Conservation (phyloP, 2,113 vertebrate species). For the Mirounga angustirostris region DNA sequence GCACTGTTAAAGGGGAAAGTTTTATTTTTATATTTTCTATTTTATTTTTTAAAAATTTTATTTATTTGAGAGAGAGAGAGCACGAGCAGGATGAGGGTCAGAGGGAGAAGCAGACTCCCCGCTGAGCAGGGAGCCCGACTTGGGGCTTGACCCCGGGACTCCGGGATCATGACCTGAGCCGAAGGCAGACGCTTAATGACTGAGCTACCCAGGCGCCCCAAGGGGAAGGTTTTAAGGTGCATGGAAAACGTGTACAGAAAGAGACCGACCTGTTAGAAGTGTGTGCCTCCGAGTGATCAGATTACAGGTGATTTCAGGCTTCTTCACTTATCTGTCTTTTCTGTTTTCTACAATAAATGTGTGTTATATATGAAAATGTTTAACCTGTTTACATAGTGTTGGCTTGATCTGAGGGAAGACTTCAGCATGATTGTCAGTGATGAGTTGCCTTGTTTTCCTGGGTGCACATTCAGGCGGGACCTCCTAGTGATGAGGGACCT, state of each 20-base stretch:
- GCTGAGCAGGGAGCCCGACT: too few relatives aligned
- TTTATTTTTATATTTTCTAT: too few relatives aligned
- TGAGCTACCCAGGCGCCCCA: too few relatives aligned
- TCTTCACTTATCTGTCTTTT: not conserved
- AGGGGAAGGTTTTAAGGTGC: not conserved
- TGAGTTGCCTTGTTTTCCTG: not conserved
- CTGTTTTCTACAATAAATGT: not conserved
- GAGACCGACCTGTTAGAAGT: rapidly evolving
- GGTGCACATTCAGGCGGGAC: not conserved
- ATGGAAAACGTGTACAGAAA: rapidly evolving
- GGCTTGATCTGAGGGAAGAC: not conserved
- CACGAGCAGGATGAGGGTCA: too few relatives aligned
- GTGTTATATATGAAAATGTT: not conserved
- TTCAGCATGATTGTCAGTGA: rapidly evolving
- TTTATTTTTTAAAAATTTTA: too few relatives aligned
- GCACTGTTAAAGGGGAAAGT: not conserved
- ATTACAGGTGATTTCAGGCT: not conserved
- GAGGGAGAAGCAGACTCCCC: not conserved
- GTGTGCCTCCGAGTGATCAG: not conserved
- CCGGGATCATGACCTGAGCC: too few relatives aligned
- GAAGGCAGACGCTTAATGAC: too few relatives aligned
- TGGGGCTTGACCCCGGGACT: too few relatives aligned
- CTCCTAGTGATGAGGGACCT: not conserved
- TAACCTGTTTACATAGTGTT: rapidly evolving
- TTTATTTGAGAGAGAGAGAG: not conserved